Evolutionary conservation across 1,140 invertebrate species (phyloP), one percentile per base, ranked within the genome.

Genomic region (Pogonognathellus flavescens): DNA sequence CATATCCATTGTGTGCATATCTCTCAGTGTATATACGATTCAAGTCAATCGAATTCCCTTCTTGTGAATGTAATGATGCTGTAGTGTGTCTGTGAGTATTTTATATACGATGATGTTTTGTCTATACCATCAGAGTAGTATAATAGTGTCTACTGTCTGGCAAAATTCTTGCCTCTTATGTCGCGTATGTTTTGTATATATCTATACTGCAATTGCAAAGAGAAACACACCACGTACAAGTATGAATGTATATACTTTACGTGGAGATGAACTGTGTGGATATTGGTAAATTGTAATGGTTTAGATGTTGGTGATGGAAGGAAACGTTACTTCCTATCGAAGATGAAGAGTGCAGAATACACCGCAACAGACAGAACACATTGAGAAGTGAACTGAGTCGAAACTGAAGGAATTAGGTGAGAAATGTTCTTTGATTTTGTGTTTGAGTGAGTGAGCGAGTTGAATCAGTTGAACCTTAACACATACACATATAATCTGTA

Each of bases 341-440:
- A 76, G 70, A 49, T 49, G 41, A 76, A 49, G 13, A 25, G 22
- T 70, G 11, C 31, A 76, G 14, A 76, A 50, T 16, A 62, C 59
- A 62, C 53, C 53, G 53, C 16, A 49, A 41, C 31, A 50, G 25
- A 41, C 31, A 50, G 25, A 49, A 76, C 70, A 76, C 25, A 76
- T 76, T 76, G 70, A 76, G 66, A 72, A 49, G 22, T 72, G 66
- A 72, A 72, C 13, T 72, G 66, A 72, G 66, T 49, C 31, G 31
- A 49, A 76, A 76, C 25, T 50, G 41, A 50, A 31, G 70, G 70
- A 76, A 76, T 76, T 76, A 76, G 70, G 70, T 76, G 70, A 76
- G 70, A 76, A 76, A 76, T 76, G 70, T 76, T 76, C 70, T 72
- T 72, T 41, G 66, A 72, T 72, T 72, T 49, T 72, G 10, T 72